Conservation (phyloP, 1,140 invertebrate species). For the Fopius arisanus region DNA sequence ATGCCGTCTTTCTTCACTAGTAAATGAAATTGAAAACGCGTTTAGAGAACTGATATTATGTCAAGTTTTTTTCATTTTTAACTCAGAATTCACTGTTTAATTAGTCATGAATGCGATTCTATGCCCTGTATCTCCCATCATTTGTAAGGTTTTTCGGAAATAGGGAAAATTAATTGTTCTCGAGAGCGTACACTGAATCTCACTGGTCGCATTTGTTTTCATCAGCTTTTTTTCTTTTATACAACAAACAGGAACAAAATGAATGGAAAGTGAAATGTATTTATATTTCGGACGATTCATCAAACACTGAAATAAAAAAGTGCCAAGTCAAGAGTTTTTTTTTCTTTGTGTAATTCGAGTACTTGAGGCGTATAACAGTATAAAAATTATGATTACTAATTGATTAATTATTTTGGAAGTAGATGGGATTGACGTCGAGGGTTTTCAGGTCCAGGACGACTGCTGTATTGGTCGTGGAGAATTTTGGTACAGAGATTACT, state of each 20-base stretch:
- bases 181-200: background rate
- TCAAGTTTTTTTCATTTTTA: background rate
- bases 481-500: conserved; percentile 74
- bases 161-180: background rate
- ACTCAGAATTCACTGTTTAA: background rate
- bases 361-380: background rate
- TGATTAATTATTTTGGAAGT: conserved; percentile 59
- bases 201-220: conserved; percentile 15
- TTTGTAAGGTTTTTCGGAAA: background rate
- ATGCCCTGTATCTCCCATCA: background rate
- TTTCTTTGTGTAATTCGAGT: background rate
- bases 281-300: conserved; percentile 29
- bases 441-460: conserved; percentile 74
- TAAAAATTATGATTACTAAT: background rate
- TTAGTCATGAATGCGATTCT: background rate
- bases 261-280: conserved; percentile 14
- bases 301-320: conserved; percentile 23
- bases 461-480: conserved; percentile 69
- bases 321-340: conserved; percentile 17
- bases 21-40: background rate
- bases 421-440: conserved; percentile 71
- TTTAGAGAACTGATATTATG: background rate
- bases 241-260: background rate
- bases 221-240: conserved; percentile 12
- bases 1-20: background rate